These are phyloP conservation scores for Gymnosoma rotundatum DNA, from an alignment of 2,888 invertebrate species.

Conservation along the genomic window DNA sequence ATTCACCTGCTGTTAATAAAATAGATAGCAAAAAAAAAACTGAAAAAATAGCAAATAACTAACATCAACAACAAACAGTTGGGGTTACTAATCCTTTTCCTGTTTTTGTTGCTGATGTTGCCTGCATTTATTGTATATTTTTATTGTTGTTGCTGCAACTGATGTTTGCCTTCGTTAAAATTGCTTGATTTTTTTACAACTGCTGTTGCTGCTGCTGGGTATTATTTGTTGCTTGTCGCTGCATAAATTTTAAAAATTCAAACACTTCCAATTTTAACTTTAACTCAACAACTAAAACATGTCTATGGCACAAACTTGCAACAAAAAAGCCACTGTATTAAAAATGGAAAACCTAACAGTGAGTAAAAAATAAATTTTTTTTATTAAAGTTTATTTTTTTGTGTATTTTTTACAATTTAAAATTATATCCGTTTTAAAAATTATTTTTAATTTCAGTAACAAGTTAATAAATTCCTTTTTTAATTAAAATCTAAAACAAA, in stretches of 20 bases:
- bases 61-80: conserved; percentile 31
- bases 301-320: conserved; percentile 15
- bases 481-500: too few relatives aligned
- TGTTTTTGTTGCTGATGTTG: neutral
- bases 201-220: conserved; percentile 47
- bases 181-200: conserved; percentile 39
- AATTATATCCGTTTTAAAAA: too few relatives aligned
- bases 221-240: conserved; percentile 59
- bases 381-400: too few relatives aligned
- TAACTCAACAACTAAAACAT: conserved; percentile 13
- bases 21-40: neutral
- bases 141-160: conserved; percentile 26
- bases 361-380: neutral
- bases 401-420: too few relatives aligned
- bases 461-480: too few relatives aligned
- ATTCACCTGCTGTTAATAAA: conserved; percentile 63
- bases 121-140: neutral
- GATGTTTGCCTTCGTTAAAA: conserved; percentile 23
- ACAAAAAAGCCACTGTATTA: conserved; percentile 21
- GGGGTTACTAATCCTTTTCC: conserved; percentile 20
- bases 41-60: conserved; percentile 28
- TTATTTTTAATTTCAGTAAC: too few relatives aligned
- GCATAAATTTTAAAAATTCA: conserved; percentile 66
- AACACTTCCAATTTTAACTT: conserved; percentile 37
- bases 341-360: conserved; percentile 30